Evolutionary conservation across 1,140 invertebrate genomes (phyloP).

Genomic region (Drosophila grimshawi): DNA sequence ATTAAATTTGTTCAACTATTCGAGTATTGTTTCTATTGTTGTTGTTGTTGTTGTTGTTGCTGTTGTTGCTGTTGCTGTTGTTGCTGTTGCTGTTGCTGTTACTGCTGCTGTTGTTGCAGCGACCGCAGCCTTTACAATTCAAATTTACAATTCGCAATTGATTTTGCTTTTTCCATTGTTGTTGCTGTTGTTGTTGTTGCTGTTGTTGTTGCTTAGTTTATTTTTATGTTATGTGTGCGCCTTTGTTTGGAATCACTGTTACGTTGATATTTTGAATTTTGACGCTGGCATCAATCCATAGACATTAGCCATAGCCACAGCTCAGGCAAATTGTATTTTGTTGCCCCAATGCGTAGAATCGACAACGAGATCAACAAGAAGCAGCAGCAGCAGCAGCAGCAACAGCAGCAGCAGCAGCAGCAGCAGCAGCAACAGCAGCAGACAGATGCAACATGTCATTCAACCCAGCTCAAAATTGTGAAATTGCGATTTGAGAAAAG

Average conservation of each 20-base stretch:
- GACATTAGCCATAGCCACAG: conserved; percentile 34
- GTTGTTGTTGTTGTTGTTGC: conserved; percentile 10
- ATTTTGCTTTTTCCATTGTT: conserved; percentile 29
- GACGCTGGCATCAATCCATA: conserved; percentile 71
- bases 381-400: conserved; percentile 37
- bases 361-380: conserved; percentile 52
- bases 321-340: conserved; percentile 36
- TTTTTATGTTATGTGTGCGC: conserved; percentile 30
- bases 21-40: conserved; percentile 9
- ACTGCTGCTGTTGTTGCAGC: conserved; percentile 33
- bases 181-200: neutral
- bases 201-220: conserved; percentile 4
- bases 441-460: conserved; percentile 65
- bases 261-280: conserved; percentile 65
- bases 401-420: conserved; percentile 27
- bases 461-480: conserved; percentile 33
- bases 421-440: too few relatives aligned
- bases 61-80: conserved; percentile 11
- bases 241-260: conserved; percentile 40
- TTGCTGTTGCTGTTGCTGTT: conserved; percentile 28
- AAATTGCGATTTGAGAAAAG: neutral
- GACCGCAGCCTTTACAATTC: conserved; percentile 41
- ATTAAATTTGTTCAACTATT: conserved; percentile 33
- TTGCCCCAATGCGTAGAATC: conserved; percentile 26
- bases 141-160: conserved; percentile 63